A percentile compares a stretch with the other conserved stretches of the same genome.
Conservation (phyloP, 2,113 vertebrate genomes). For the Triplophysa siluroides region DNA sequence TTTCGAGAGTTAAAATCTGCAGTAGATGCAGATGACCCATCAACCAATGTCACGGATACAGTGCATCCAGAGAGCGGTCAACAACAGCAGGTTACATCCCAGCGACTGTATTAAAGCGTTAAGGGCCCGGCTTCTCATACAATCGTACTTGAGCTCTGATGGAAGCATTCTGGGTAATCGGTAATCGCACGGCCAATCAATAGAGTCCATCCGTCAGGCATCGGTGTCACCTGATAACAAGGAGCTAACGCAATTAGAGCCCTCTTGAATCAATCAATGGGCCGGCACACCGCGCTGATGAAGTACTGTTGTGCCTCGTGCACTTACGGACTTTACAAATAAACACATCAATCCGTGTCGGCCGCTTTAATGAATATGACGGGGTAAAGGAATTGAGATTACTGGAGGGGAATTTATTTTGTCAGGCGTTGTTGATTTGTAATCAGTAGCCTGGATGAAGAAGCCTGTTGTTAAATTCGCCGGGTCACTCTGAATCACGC, state of each 20-base stretch:
- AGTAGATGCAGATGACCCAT: background rate
- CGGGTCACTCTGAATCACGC: background rate
- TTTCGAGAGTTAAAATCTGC: too few relatives aligned
- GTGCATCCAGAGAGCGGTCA: too few relatives aligned
- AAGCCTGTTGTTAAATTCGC: conserved; percentile 6
- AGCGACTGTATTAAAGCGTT: background rate
- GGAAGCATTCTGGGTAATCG: background rate
- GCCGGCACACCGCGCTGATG: conserved; percentile 16
- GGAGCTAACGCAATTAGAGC: conserved; percentile 47
- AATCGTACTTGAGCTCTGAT: conserved; percentile 1
- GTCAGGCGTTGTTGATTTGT: conserved; percentile 8
- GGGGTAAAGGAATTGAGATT: conserved; percentile 32
- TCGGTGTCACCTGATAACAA: conserved; percentile 47
- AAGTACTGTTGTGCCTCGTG: conserved; percentile 20
- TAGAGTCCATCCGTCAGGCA: conserved; percentile 32
- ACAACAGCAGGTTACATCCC: background rate
- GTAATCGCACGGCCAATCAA: conserved; percentile 45
- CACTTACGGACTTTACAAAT: conserved; percentile 31
- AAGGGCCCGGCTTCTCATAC: background rate
- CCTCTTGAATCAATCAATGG: conserved; percentile 42
- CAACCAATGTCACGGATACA: background rate
- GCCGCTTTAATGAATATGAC: conserved; percentile 28
- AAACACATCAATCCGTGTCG: conserved; percentile 37
- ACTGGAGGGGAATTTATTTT: conserved; percentile 11
- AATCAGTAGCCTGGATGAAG: conserved; percentile 12